Percentiles rank a stretch among this genome's conserved stretches.
These are phyloP conservation scores for Hypotaenidia okinawae DNA, from an alignment of 2,797 vertebrate species.

Conservation along the genomic window DNA sequence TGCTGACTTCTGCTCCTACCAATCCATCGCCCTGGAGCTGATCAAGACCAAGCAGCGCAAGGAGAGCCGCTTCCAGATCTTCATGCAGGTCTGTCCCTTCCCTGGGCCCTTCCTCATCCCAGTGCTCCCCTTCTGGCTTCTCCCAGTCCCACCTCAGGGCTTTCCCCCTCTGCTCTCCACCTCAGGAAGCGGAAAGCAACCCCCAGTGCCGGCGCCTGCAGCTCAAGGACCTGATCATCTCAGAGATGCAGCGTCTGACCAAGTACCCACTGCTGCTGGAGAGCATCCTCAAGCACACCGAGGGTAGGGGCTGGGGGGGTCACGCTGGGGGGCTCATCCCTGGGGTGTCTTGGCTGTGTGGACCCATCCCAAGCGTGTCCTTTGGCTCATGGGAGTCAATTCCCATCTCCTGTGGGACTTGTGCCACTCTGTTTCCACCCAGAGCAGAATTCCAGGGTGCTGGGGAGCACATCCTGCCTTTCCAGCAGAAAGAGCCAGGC, in stretches of 20 bases:
- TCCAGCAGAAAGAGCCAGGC: background rate
- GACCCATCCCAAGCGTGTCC: background rate
- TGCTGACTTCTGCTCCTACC: constrained; percentile 89
- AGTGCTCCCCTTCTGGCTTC: background rate
- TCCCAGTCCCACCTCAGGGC: rapidly evolving
- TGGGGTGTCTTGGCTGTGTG: too few species aligned
- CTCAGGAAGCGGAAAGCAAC: constrained; percentile 90
- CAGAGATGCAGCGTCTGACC: constrained; percentile 93
- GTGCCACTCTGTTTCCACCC: background rate
- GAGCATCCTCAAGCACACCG: constrained; percentile 76
- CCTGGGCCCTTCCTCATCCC: background rate
- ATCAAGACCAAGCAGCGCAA: constrained; percentile 94
- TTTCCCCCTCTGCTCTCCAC: background rate
- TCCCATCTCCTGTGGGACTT: rapidly evolving
- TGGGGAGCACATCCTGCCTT: background rate
- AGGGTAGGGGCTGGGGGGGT: constrained; percentile 45
- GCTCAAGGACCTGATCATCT: constrained; percentile 91
- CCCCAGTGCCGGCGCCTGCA: constrained; percentile 92
- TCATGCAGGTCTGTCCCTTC: constrained; percentile 84
- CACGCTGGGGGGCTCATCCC: too few species aligned
- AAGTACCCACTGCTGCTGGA: constrained; percentile 83
- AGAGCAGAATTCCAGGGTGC: background rate
- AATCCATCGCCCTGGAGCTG: constrained; percentile 88
- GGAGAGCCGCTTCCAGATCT: constrained; percentile 88
- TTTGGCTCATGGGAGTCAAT: rapidly evolving